Conservation (phyloP, 2,797 vertebrate species). For the Phoxinus dragarum region DNA sequence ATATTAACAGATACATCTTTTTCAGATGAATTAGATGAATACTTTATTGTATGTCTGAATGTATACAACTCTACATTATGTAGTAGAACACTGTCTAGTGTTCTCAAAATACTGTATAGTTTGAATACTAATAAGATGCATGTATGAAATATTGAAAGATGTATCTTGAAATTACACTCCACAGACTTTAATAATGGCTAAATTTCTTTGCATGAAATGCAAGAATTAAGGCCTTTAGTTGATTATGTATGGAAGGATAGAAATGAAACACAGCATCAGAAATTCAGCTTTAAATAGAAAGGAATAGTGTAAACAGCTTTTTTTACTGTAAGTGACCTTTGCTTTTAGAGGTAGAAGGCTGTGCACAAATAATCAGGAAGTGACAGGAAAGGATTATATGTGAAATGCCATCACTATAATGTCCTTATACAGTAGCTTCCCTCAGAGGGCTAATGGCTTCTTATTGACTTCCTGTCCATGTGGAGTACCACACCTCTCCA, state of each 20-base stretch:
- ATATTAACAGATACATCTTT: background rate
- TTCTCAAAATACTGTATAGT: too few species aligned
- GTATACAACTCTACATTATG: background rate
- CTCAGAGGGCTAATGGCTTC: conserved; percentile 50
- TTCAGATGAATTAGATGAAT: too few species aligned
- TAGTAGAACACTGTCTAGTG: background rate
- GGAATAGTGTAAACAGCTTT: conserved; percentile 35
- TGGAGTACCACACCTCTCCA: conserved; percentile 22
- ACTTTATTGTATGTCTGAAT: background rate
- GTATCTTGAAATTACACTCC: background rate
- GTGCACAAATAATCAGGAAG: conserved; percentile 34
- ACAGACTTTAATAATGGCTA: background rate
- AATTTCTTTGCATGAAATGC: background rate
- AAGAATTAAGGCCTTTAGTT: background rate
- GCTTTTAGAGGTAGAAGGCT: conserved; percentile 20
- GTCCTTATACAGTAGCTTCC: conserved; percentile 39
- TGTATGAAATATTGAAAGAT: background rate
- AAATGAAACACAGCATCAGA: background rate
- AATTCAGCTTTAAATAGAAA: background rate
- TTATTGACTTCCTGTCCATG: conserved; percentile 52
- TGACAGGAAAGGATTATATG: conserved; percentile 27
- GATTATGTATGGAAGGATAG: background rate
- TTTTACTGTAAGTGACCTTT: background rate
- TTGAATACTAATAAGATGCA: background rate
- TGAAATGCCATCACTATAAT: conserved; percentile 51